A percentile compares a stretch with the other conserved stretches of the same genome.
Conservation (phyloP, 2,797 vertebrate genomes). For the Pseudochromis fuscus region DNA sequence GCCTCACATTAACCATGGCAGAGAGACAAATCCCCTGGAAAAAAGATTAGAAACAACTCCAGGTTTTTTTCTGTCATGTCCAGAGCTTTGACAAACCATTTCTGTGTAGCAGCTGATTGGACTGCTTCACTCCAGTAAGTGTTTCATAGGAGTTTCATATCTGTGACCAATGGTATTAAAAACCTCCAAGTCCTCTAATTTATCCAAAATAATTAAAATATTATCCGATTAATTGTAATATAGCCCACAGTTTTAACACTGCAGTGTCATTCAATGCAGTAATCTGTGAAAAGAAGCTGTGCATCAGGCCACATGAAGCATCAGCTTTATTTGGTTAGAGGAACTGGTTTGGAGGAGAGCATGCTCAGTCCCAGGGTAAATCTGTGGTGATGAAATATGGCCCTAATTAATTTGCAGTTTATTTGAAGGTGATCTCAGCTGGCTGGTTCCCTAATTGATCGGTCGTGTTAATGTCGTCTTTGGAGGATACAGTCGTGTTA, state of each 20-base stretch:
- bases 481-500: slow-evolving; percentile 15
- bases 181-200: no score
- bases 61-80: neutral
- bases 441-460: slow-evolving; percentile 32
- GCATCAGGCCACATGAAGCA: slow-evolving; percentile 9
- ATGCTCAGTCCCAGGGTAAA: slow-evolving; percentile 26
- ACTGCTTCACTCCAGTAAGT: neutral
- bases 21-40: slow-evolving; percentile 2
- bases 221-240: slow-evolving; percentile 21
- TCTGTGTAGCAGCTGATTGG: neutral
- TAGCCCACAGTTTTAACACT: slow-evolving; percentile 12
- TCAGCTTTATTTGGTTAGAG: slow-evolving; percentile 21
- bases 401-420: slow-evolving; percentile 46
- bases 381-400: slow-evolving; percentile 43
- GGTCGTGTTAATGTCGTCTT: slow-evolving; percentile 37
- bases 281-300: slow-evolving; percentile 16
- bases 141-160: slow-evolving; percentile 10
- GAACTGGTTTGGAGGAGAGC: neutral
- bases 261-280: slow-evolving; percentile 12
- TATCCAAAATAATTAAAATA: slow-evolving; percentile 11
- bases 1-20: slow-evolving; percentile 55
- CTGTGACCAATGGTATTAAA: slow-evolving; percentile 6
- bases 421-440: slow-evolving; percentile 48
- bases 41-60: neutral
- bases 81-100: slow-evolving; percentile 5